Base-by-base conservation (phyloP, 92 coral and sea anemone species). In the Nematostella vectensis region DNA sequence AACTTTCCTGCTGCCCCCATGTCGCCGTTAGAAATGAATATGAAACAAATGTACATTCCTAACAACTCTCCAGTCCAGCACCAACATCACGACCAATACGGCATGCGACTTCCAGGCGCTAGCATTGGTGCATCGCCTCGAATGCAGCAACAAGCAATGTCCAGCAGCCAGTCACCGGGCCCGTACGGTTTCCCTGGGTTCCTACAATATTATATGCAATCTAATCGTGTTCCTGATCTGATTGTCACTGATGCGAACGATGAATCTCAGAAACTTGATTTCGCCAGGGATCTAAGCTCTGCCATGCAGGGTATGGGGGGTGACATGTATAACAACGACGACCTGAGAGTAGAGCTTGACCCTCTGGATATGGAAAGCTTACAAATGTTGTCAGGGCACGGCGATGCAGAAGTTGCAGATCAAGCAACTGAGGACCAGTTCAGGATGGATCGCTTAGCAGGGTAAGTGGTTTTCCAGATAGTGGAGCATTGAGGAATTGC, bases 301-400 rank as follows among this genome's bases (percentile, higher is more conserved):
- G 87, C 88, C 57, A 84, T 79, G 66, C 79, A 72, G 20, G 78
- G 70, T n/a, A 71, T 47, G 24, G 15, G 71, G 16, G 68, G 55
- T 3, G 87, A 74, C 25, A 39, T 73, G 53, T 79, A 79, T 59
- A 31, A 51, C 3, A 38, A 50, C 18, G 87, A 79, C 27, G 85
- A 78, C 43, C 68, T 78, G 30, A 78, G 63, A 31, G 79, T 72
- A 28, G 85, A 72, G 40, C 55, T 79, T 25, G 95, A 83, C 42
- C 95, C 88, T 0, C 65, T 85, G 31, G 99, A 78, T 76, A 77
- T 76, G 65, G 83, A 72, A 60, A 88, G 87, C 54, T 77, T 85
- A 68, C 84, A 69, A 71, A 93, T 78, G 88, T 60, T 82, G 64
- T 83, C 99, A 48, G 87, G 94, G 27, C 95, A 82, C 11, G 58